A percentile compares a stretch with the other conserved stretches of the same genome.
phyloP scores from a whole-genome alignment of 2,797 vertebrate species.

The Alfaro cultratus region DNA sequence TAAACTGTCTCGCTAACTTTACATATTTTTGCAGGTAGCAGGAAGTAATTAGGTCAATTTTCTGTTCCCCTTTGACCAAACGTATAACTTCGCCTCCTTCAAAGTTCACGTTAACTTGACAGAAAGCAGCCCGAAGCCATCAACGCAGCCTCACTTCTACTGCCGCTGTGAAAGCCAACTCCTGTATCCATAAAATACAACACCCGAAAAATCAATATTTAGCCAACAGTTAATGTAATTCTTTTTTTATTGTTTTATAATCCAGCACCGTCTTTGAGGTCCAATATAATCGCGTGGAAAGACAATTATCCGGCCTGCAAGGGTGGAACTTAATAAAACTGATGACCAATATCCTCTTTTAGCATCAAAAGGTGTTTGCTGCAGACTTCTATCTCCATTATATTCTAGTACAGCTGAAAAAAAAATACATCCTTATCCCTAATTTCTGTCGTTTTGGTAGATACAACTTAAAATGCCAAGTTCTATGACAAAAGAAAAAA shows the following conservation, averaged over 20 bases:
- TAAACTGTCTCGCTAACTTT: neutral
- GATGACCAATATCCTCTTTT: conserved; percentile 11
- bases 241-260: neutral
- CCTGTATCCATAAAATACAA: neutral
- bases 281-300: neutral
- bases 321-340: conserved; percentile 15
- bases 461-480: neutral
- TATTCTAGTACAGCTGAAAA: conserved; percentile 8
- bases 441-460: neutral
- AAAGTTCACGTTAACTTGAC: neutral
- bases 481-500: neutral
- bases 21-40: neutral
- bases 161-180: neutral
- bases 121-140: neutral
- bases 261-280: neutral
- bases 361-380: neutral
- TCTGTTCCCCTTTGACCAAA: neutral
- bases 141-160: neutral
- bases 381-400: neutral
- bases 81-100: conserved; percentile 7
- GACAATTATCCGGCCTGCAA: neutral
- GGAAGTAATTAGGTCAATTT: conserved; percentile 1
- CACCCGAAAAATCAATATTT: neutral
- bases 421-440: neutral
- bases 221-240: neutral